Percentiles rank a stretch among this genome's conserved stretches.
phyloP scores from a whole-genome alignment of 2,888 invertebrate genomes.

The Ochropleura leucogaster region DNA sequence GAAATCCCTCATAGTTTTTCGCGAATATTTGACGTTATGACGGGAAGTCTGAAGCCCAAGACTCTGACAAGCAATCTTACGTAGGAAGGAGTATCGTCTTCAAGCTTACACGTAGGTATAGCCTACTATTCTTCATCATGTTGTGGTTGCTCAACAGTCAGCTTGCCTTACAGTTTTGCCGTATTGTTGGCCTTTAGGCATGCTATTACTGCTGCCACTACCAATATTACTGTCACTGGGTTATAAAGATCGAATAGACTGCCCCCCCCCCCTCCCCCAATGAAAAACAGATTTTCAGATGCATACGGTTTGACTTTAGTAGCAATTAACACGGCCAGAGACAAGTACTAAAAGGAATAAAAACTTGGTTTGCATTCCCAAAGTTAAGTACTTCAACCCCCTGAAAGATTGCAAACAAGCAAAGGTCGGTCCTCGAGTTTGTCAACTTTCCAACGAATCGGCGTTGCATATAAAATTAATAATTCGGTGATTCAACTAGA shows the following conservation, averaged over 20 bases:
- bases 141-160: no score
- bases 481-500: constrained; percentile 53
- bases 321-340: neutral
- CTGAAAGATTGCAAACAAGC: constrained; percentile 10
- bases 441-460: constrained; percentile 47
- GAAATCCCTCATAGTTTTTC: neutral
- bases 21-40: neutral
- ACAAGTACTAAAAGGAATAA: neutral
- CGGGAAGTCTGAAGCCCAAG: neutral
- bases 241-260: neutral
- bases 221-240: neutral
- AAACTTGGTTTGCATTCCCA: neutral
- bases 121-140: no score
- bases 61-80: neutral
- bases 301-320: neutral
- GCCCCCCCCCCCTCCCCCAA: no score
- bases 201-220: no score
- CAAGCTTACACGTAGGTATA: no score
- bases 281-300: neutral
- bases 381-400: neutral
- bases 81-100: neutral
- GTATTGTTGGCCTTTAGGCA: no score
- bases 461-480: constrained; percentile 42
- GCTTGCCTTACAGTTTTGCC: no score
- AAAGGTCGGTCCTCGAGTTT: constrained; percentile 27